Base-by-base conservation (phyloP, 1,140 invertebrate genomes). In the Melitaea cinxia region DNA sequence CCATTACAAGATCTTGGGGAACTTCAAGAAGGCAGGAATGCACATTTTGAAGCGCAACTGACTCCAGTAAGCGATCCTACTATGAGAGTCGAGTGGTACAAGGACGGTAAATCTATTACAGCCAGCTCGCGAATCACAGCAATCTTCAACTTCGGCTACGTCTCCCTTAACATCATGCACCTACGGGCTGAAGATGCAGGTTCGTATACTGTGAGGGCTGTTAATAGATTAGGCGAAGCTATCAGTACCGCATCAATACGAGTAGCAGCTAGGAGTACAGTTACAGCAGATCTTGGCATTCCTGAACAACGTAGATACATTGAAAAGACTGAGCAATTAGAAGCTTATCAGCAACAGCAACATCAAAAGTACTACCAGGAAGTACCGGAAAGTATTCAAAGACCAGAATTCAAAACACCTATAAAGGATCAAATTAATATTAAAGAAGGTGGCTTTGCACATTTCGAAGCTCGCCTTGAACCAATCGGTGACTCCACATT, bases 51-150 rank as follows among this genome's bases (percentile, higher is more conserved):
- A 93, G 97, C 96, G 69, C 96, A 98, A 86, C 93, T 99, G 0
- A 96, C 95, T 54, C 98, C 98, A 64, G 96, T 99, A 24, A 98
- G 97, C 75, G 98, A 99, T 89, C 97, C 98, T 14, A 97, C 96
- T 17, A 99, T 99, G 98, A 95, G 95, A 92, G 97, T 99, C 75
- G 98, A 99, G 91, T 99, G 98, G 98, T 98, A 96, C 91, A 98
- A 98, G 92, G 98, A 99, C 94, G 98, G 97, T 75, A 94, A 94
- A 88, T 94, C 96, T 42, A 97, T 98, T 73, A 98, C 96, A 92
- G 95, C 96, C 86, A 99, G 97, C 91, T 98, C 97, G 84, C 94
- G 98, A 92, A 98, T 98, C 87, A 97, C 96, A 78, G 97, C 97
- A 79, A 97, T 97, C 91, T 98, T 98, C 93, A 99, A 99, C 93